phyloP scores from a whole-genome alignment of 2,888 invertebrate species.

The Pristionchus arcanus region DNA sequence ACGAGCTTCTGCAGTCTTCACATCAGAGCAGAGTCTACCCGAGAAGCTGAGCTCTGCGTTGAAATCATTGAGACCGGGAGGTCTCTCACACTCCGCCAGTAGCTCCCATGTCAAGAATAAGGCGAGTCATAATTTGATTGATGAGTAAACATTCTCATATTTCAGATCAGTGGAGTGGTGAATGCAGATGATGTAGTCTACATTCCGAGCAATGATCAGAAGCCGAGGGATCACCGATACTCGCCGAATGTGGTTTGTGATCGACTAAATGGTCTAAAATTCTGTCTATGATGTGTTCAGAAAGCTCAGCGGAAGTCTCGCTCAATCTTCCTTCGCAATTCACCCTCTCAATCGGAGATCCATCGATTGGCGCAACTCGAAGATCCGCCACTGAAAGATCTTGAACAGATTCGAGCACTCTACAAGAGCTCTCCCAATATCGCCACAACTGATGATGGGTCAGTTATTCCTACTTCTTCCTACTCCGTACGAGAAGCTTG shows the following conservation, averaged over 20 bases:
- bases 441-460: neutral
- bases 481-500: neutral
- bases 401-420: conserved; percentile 66
- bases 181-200: conserved; percentile 69
- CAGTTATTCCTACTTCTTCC: neutral
- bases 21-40: conserved; percentile 62
- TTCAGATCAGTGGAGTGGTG: conserved; percentile 58
- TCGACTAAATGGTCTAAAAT: neutral
- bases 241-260: conserved; percentile 49
- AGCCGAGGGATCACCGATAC: conserved; percentile 44
- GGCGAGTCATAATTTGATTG: neutral
- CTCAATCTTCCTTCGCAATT: conserved; percentile 55
- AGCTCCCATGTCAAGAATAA: conserved; percentile 58
- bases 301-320: conserved; percentile 51
- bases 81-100: conserved; percentile 63
- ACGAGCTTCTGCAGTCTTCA: conserved; percentile 56
- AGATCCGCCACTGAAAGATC: conserved; percentile 62
- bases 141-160: neutral
- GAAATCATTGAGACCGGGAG: conserved; percentile 63
- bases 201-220: conserved; percentile 59
- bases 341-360: conserved; percentile 53
- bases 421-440: conserved; percentile 69
- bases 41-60: conserved; percentile 68
- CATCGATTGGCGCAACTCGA: conserved; percentile 36
- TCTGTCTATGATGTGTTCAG: conserved; percentile 1